Percentiles rank a stretch among this genome's conserved stretches.
Conservation (phyloP, 2,113 vertebrate species). For the Lynx canadensis region DNA sequence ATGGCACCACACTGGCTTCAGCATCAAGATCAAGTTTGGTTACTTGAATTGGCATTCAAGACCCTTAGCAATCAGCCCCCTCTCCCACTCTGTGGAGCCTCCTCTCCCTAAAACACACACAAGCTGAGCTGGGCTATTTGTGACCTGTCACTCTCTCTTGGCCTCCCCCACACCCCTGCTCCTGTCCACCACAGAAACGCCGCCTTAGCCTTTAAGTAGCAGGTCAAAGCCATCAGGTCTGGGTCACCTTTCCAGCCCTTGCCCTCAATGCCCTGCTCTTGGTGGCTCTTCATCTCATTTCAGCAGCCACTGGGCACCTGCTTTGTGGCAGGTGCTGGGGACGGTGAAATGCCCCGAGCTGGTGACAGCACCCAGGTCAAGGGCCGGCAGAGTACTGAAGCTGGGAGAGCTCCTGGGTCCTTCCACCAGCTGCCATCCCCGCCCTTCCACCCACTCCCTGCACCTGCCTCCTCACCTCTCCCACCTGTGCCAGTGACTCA, state of each 20-base stretch:
- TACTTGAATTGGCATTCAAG: neutral
- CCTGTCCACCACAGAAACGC: neutral
- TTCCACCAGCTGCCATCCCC: neutral
- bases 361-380: neutral
- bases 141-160: neutral
- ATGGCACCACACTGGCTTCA: neutral
- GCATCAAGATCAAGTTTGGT: neutral
- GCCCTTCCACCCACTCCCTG: neutral
- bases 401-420: neutral
- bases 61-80: neutral
- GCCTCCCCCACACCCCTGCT: neutral
- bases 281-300: neutral
- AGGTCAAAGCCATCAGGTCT: neutral
- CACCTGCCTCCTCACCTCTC: constrained; percentile 5
- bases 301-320: neutral
- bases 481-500: constrained; percentile 31
- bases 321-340: neutral
- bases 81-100: neutral
- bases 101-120: neutral
- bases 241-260: neutral
- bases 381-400: neutral
- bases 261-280: neutral
- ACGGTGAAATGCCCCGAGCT: neutral
- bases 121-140: neutral
- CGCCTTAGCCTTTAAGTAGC: neutral